phyloP scores from a whole-genome alignment of 2,888 invertebrate species.

The Seira musarum region DNA sequence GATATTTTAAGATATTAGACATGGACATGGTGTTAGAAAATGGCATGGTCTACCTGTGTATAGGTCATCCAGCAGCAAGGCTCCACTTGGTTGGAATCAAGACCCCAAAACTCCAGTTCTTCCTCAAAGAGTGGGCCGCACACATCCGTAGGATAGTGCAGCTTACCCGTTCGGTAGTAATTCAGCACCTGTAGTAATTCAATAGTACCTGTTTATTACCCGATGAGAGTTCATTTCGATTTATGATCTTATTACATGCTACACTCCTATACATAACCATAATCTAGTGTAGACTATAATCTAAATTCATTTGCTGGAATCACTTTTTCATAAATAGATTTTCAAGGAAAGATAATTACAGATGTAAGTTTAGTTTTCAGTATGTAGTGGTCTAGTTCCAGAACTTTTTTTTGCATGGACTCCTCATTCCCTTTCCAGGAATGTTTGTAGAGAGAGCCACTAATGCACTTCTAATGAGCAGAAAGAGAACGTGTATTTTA shows the following conservation, averaged over 20 bases:
- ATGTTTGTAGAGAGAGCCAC: no score
- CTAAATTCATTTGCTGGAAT: no score
- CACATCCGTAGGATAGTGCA: conserved; percentile 99
- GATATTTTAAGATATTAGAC: not conserved
- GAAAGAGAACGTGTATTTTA: no score
- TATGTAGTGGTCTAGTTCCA: no score
- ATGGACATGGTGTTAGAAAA: not conserved
- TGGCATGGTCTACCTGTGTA: conserved; percentile 71
- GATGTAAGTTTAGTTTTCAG: no score
- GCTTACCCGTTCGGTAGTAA: conserved; percentile 91
- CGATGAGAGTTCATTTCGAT: conserved; percentile 47
- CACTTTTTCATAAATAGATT: no score
- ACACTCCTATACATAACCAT: not conserved
- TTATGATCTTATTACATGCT: conserved; percentile 33
- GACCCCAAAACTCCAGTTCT: conserved; percentile 99
- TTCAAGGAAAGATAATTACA: no score
- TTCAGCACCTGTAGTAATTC: conserved; percentile 79
- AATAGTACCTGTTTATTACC: conserved; percentile 52
- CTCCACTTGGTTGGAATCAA: conserved; percentile 99
- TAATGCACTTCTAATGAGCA: conserved; percentile 48
- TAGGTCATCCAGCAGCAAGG: conserved; percentile 99
- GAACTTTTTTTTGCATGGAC: no score
- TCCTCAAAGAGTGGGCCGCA: conserved; percentile 99
- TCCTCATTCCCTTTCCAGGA: no score
- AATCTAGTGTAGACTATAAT: no score